Conservation (phyloP, 2,888 invertebrate genomes). For the Catotricha subobsoleta region DNA sequence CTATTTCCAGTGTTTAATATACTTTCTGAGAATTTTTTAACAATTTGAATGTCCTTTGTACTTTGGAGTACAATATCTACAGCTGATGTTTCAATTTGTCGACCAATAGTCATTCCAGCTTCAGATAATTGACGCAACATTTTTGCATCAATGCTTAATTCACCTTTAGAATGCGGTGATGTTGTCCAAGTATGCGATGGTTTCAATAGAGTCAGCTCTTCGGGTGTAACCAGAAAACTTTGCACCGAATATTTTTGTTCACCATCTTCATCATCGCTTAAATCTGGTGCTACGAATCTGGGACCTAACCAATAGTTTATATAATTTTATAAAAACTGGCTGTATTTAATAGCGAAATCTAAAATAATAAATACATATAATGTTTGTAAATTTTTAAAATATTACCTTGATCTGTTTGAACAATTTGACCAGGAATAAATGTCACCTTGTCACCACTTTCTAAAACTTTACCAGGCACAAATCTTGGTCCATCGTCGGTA, state of each 20-base stretch:
- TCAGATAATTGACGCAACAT: slow-evolving; percentile 47
- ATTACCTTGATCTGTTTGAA: slow-evolving; percentile 41
- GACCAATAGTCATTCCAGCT: slow-evolving; percentile 48
- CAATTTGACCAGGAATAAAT: slow-evolving; percentile 61
- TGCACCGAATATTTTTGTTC: slow-evolving; percentile 49
- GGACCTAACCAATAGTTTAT: too few relatives aligned
- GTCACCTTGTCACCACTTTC: slow-evolving; percentile 51
- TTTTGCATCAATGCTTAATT: slow-evolving; percentile 43
- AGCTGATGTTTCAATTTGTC: slow-evolving; percentile 43
- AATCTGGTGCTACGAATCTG: slow-evolving; percentile 48
- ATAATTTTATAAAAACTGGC: not conserved
- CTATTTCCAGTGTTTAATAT: not conserved
- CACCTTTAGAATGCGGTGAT: slow-evolving; percentile 26
- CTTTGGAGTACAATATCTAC: slow-evolving; percentile 38
- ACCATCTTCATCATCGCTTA: slow-evolving; percentile 41
- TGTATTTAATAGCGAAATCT: not conserved
- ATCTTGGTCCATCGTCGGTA: slow-evolving; percentile 48
- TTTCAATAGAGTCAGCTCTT: slow-evolving; percentile 29
- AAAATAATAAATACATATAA: not conserved
- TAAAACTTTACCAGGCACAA: slow-evolving; percentile 54
- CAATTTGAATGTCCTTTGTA: slow-evolving; percentile 18
- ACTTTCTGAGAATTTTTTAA: slow-evolving; percentile 8
- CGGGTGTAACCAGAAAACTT: slow-evolving; percentile 40
- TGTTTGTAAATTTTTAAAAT: not conserved
- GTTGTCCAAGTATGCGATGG: slow-evolving; percentile 20